These are phyloP conservation scores for Hippocampus barbouri DNA, from an alignment of 2,113 vertebrate genomes.

Conservation along the genomic window DNA sequence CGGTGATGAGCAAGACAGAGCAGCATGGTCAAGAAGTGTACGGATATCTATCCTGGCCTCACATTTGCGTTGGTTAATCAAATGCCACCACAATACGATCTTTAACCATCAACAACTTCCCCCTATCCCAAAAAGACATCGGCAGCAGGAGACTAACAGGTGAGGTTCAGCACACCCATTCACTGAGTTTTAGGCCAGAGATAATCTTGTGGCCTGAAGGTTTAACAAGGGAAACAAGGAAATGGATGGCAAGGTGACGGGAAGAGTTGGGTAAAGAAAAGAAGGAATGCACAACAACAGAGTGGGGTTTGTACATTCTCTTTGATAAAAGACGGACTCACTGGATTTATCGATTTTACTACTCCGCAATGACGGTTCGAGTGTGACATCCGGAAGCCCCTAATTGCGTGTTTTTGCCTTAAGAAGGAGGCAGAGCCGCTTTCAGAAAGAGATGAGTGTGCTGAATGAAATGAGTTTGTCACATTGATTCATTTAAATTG, in stretches of 20 bases:
- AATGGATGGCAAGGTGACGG: conserved; percentile 38
- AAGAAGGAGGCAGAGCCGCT: background rate
- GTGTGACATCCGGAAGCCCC: too few species aligned
- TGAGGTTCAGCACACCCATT: conserved; percentile 24
- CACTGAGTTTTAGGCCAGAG: conserved; percentile 25
- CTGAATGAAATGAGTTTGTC: background rate
- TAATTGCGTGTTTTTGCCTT: background rate
- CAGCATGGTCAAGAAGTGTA: conserved; percentile 61
- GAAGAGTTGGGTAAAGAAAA: background rate
- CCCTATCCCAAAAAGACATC: conserved; percentile 19
- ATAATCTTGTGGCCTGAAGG: conserved; percentile 32
- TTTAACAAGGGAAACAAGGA: conserved; percentile 42
- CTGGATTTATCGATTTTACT: background rate
- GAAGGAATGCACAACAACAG: background rate
- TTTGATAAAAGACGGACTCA: background rate
- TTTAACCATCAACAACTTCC: conserved; percentile 64
- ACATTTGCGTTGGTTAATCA: conserved; percentile 76
- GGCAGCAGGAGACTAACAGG: conserved; percentile 39
- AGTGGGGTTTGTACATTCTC: background rate
- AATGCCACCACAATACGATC: conserved; percentile 76
- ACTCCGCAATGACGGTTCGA: background rate
- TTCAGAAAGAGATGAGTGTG: background rate
- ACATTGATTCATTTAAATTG: background rate
- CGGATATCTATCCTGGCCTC: conserved; percentile 55
- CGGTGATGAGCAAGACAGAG: conserved; percentile 40